Percentiles rank a stretch among this genome's conserved stretches.
phyloP scores from a whole-genome alignment of 2,113 vertebrate species.

The Paracyprichromis sp. region DNA sequence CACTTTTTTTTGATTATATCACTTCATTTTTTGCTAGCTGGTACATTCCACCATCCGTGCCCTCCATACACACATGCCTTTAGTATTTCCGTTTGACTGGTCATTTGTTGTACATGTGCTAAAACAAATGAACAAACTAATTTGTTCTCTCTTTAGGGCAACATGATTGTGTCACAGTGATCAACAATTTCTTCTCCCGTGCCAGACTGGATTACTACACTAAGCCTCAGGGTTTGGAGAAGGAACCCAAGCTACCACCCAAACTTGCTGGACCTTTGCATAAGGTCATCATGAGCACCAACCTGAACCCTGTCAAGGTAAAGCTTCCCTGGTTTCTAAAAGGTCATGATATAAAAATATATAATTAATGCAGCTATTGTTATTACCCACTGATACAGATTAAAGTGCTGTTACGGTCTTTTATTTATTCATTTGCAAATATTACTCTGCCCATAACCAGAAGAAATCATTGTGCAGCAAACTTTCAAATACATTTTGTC shows the following conservation, averaged over 20 bases:
- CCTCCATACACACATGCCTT: neutral
- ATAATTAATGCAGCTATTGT: neutral
- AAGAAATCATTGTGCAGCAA: neutral
- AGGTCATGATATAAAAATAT: neutral
- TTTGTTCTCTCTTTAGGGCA: conserved; percentile 74
- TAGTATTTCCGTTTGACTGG: neutral
- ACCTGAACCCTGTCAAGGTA: conserved; percentile 96
- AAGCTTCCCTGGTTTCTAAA: neutral
- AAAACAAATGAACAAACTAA: neutral
- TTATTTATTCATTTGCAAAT: neutral
- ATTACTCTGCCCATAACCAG: neutral
- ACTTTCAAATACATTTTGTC: neutral
- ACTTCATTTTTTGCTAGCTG: neutral
- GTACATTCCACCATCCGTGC: accelerated
- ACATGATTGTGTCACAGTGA: conserved; percentile 94
- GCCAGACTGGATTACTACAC: conserved; percentile 93
- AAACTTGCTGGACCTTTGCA: conserved; percentile 91
- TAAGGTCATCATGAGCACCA: conserved; percentile 95
- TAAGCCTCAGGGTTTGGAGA: conserved; percentile 89
- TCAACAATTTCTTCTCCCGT: conserved; percentile 97
- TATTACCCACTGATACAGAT: neutral
- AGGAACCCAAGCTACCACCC: conserved; percentile 85
- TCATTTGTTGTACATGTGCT: neutral
- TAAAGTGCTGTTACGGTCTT: neutral
- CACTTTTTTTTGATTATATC: accelerated